Base-by-base conservation (phyloP, 2,113 vertebrate species). In the Oncorhynchus nerka region DNA sequence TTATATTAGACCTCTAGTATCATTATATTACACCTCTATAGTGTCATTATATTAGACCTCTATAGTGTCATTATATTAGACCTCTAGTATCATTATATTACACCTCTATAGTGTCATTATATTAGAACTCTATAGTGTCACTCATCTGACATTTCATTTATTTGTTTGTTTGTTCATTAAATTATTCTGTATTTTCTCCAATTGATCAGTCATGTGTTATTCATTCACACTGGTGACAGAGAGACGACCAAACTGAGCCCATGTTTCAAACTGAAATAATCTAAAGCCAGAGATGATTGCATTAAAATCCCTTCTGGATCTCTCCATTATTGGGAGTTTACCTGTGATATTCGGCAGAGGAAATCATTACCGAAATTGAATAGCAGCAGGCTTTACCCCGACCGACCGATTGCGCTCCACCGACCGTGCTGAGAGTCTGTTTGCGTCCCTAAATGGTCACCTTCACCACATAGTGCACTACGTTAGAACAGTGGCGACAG, bases 301-400 rank as follows among this genome's bases (percentile, higher is more conserved):
- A 83, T 86, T 78, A 70, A 79, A 82, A 82, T 87, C 76, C 81
- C 82, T 66, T 30, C 55, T 72, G 78, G 79, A 84, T 83, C 68
- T 70, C 79, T 86, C 80, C 34, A 83, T 88, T 84, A 83, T 84
- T 78, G 69, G 74, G 80, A 66, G 73, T 83, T 83, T 86, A 73
- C 51, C 28, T 75, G 82, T 79, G 80, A 81, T 79, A 68, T 75
- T 83, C 34, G 68, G 48, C 76, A 34, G 64, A 49, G 55, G 13
- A 70, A 75, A 75, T 80, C 75, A 80, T 80, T 75, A 74, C 74
- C 57, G 51, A 83, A 74, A 49, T 28, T 30, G 71, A 75, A 75
- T 34, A 62, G n/a, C 20, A 49, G 9, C 6, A 19, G 48, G 39
- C 71, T 77, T 81, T 70, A 64, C 49, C 49, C 15, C 15, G 4